A percentile compares a stretch with the other conserved stretches of the same genome.
phyloP scores from a whole-genome alignment of 2,797 vertebrate species.

The Cryptoprocta ferox region DNA sequence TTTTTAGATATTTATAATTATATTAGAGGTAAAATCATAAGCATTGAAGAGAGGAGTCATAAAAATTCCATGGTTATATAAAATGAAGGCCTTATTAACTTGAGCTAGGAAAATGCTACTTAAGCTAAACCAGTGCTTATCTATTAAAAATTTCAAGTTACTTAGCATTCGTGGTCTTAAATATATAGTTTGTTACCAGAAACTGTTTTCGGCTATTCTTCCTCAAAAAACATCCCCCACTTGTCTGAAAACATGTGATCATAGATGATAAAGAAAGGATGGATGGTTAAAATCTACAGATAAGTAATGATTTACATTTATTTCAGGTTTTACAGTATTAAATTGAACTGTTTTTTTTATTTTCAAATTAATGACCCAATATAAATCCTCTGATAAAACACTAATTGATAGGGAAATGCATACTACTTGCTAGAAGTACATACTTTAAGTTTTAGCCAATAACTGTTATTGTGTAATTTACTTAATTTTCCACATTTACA shows the following conservation, averaged over 20 bases:
- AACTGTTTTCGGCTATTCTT: neutral
- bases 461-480: neutral
- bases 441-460: neutral
- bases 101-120: neutral
- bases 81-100: neutral
- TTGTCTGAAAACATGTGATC: neutral
- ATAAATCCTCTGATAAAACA: neutral
- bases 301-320: neutral
- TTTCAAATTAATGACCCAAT: neutral
- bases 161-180: neutral
- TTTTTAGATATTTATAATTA: neutral
- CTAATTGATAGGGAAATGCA: neutral
- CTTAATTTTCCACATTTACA: neutral
- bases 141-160: neutral
- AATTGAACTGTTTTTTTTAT: neutral
- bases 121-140: neutral
- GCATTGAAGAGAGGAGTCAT: neutral
- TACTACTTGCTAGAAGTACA: neutral
- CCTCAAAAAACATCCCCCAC: neutral
- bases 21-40: neutral
- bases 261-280: neutral
- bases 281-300: neutral
- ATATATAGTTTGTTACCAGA: neutral
- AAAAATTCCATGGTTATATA: neutral
- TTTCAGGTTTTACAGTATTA: neutral